A percentile compares a stretch with the other conserved stretches of the same genome.
Evolutionary conservation across 2,888 invertebrate genomes (phyloP).

Genomic region (Xestobium rufovillosum): DNA sequence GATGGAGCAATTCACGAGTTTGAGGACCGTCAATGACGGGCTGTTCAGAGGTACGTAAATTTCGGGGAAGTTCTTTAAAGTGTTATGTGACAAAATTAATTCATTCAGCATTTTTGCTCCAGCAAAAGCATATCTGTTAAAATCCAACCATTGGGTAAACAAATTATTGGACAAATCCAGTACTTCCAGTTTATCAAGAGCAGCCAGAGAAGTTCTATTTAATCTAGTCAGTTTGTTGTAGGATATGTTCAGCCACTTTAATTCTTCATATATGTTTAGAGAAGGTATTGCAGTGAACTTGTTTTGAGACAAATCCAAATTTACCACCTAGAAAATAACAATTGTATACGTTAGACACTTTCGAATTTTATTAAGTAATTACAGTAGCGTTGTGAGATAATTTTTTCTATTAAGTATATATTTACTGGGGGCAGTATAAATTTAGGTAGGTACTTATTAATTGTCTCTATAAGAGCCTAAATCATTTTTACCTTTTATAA

Average conservation of each 20-base stretch:
- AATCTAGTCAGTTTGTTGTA: slow-evolving; percentile 33
- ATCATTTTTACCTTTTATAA: no score
- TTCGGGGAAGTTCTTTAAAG: slow-evolving; percentile 38
- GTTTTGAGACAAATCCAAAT: slow-evolving; percentile 58
- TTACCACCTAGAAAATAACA: slow-evolving; percentile 52
- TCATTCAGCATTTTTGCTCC: slow-evolving; percentile 48
- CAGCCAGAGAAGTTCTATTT: slow-evolving; percentile 27
- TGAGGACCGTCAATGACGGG: slow-evolving; percentile 50
- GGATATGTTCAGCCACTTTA: slow-evolving; percentile 50
- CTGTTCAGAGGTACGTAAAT: slow-evolving; percentile 47
- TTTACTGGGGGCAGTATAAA: no score
- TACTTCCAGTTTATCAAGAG: slow-evolving; percentile 49
- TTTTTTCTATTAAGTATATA: no score
- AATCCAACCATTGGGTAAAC: slow-evolving; percentile 51
- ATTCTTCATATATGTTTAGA: slow-evolving; percentile 44
- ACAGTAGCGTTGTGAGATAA: no score
- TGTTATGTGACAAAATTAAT: slow-evolving; percentile 60
- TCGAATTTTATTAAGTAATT: no score
- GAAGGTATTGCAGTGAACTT: slow-evolving; percentile 51
- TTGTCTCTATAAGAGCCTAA: no score
- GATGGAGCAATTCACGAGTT: slow-evolving; percentile 57
- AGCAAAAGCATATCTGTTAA: slow-evolving; percentile 48
- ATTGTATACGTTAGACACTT: no score
- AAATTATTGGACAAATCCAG: slow-evolving; percentile 58
- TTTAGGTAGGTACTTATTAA: no score